Conservation (phyloP, 2,113 vertebrate species). For the Okapia johnstoni region DNA sequence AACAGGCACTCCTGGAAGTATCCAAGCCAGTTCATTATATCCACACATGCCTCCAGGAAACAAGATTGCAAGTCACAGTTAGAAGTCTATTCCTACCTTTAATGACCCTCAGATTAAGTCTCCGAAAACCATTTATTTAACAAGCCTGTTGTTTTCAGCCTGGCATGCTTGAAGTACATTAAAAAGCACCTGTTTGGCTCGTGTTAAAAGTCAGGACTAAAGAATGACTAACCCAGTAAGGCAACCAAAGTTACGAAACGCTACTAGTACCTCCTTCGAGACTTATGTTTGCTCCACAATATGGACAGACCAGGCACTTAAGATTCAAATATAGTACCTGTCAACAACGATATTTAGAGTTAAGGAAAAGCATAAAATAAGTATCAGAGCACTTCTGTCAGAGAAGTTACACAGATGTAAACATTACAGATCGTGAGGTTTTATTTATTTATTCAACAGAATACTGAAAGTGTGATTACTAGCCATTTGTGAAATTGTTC, state of each 20-base stretch:
- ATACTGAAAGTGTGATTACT: background rate
- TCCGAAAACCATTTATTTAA: slow-evolving; percentile 24
- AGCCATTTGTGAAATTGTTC: background rate
- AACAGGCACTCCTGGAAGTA: background rate
- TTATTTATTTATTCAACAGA: background rate
- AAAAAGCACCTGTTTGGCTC: slow-evolving; percentile 64
- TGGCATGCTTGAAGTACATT: slow-evolving; percentile 5
- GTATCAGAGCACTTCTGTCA: background rate
- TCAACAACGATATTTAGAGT: background rate
- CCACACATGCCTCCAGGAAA: slow-evolving; percentile 29
- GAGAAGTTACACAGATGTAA: background rate
- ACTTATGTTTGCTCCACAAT: background rate
- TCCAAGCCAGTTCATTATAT: slow-evolving; percentile 17
- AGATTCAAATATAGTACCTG: background rate
- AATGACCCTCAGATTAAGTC: slow-evolving; percentile 40
- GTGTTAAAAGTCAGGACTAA: background rate
- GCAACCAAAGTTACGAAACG: background rate
- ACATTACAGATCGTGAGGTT: background rate
- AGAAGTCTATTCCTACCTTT: slow-evolving; percentile 48
- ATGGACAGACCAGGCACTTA: accelerated
- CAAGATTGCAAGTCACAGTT: slow-evolving; percentile 21
- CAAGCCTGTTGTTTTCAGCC: slow-evolving; percentile 48
- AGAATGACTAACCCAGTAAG: background rate
- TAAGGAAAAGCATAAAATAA: background rate
- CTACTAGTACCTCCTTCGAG: background rate